Percentiles rank a stretch among this genome's conserved stretches.
phyloP scores from a whole-genome alignment of 2,888 invertebrate genomes.

The Cheilosia scutellata region DNA sequence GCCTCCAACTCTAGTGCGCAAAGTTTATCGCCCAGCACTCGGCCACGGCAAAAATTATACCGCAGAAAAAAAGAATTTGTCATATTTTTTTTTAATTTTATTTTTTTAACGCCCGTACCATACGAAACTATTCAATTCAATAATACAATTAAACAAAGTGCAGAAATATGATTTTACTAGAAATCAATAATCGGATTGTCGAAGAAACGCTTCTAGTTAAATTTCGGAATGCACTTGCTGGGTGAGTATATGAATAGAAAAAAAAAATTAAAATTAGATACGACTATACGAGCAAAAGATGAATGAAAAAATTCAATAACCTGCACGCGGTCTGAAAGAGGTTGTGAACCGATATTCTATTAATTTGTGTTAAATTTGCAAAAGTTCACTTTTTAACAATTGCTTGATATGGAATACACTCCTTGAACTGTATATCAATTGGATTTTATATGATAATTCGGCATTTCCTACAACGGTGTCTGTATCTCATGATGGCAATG shows the following conservation, averaged over 20 bases:
- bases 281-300: constrained; percentile 19
- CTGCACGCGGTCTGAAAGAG: constrained; percentile 53
- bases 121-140: constrained; percentile 11
- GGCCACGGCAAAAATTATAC: constrained; percentile 50
- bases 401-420: not conserved
- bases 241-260: constrained; percentile 86
- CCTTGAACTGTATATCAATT: constrained; percentile 39
- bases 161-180: constrained; percentile 94
- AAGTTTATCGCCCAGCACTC: constrained; percentile 63
- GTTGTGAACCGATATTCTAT: constrained; percentile 44
- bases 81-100: constrained; percentile 21
- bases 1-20: constrained; percentile 46
- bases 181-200: constrained; percentile 99
- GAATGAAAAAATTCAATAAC: constrained; percentile 72
- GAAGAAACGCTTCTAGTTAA: constrained; percentile 98
- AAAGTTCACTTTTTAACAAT: constrained; percentile 22
- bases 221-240: constrained; percentile 97
- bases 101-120: constrained; percentile 28
- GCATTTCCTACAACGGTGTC: constrained; percentile 48
- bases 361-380: constrained; percentile 39
- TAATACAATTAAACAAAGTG: constrained; percentile 33
- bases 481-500: constrained; percentile 12
- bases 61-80: constrained; percentile 35
- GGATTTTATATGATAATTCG: constrained; percentile 52
- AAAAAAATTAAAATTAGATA: constrained; percentile 14